Conservation (phyloP, 2,797 vertebrate genomes). For the Pagetopsis macropterus region DNA sequence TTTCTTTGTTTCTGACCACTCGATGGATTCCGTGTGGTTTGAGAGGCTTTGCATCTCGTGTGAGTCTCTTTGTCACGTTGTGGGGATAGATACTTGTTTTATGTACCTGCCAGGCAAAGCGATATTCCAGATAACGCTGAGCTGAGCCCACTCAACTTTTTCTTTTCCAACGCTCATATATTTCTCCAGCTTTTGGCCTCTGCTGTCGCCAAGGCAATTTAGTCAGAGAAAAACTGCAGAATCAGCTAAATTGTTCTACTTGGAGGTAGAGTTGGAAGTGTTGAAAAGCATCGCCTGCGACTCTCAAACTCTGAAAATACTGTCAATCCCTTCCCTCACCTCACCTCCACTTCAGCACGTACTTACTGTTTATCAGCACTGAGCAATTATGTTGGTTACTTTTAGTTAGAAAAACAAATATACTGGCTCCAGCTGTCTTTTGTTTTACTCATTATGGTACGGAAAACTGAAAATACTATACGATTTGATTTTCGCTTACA, state of each 20-base stretch:
- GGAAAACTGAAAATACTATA: neutral
- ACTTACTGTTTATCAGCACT: constrained; percentile 32
- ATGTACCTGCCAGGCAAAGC: constrained; percentile 75
- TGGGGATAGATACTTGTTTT: constrained; percentile 66
- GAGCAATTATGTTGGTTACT: constrained; percentile 21
- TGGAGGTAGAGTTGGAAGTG: constrained; percentile 66
- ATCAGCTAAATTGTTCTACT: constrained; percentile 73
- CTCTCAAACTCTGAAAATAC: constrained; percentile 67
- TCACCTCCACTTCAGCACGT: constrained; percentile 54
- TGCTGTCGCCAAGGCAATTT: constrained; percentile 74
- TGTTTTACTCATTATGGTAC: constrained; percentile 10
- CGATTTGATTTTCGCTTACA: constrained; percentile 4
- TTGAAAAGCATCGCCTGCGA: constrained; percentile 66
- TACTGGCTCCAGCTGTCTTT: constrained; percentile 6
- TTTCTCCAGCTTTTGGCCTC: constrained; percentile 73
- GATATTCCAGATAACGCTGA: constrained; percentile 76
- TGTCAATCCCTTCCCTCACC: constrained; percentile 59
- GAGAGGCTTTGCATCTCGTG: constrained; percentile 35
- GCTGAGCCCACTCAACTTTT: constrained; percentile 71
- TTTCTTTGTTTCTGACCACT: constrained; percentile 24
- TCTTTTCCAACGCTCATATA: constrained; percentile 72
- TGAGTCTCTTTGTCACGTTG: constrained; percentile 30
- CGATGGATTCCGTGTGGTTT: constrained; percentile 23
- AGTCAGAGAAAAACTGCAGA: constrained; percentile 65
- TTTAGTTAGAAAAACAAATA: constrained; percentile 21